Evolutionary conservation across 1,140 invertebrate species (phyloP), one percentile per base, ranked within the genome.

Genomic region (Pollicipes pollicipes): DNA sequence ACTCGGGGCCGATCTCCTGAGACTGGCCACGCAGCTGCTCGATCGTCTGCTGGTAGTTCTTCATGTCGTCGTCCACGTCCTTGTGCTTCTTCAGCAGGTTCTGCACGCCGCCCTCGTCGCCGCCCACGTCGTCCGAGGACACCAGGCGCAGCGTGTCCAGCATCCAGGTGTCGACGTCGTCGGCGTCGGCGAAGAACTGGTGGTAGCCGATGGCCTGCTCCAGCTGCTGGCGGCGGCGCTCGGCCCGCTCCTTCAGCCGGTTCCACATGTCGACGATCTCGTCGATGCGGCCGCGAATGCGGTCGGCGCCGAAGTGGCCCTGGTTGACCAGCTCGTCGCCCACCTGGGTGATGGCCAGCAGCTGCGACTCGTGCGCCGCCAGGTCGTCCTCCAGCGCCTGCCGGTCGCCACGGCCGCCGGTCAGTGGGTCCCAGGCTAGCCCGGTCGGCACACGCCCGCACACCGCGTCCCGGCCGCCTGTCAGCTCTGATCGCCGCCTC

Each of bases 121-220:
- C 87, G 13, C 97, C 97, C 27, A 98, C 96, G 82, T 99, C 97
- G 79, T 99, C 96, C 71, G 93, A 97, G 0, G 94, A 97, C 0
- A 99, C 95, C 72, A 99, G 83, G 72, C 95, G 86, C 45, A 97
- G 81, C 16, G 93, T 97, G 79, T 99, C 97, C 74, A 98, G 79
- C 92, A 99, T 97, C 93, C 95, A 98, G 75, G 94, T 93, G 77
- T 99, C 97, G 68, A 98, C 90, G 80, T 99, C 97, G 81, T 98
- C 97, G 31, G 96, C 96, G 83, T 99, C 96, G 32, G 96, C 92
- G 79, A 99, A 98, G 79, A 99, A 88, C 84, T 98, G 96, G 82
- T 98, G 97, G 80, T 94, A 98, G 77, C 98, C 93, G 6, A 99
- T 95, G 37, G 95, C 96, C 75, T 98, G 95, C 78, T 93, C 90